A percentile compares a stretch with the other conserved stretches of the same genome.
Conservation (phyloP, 2,888 invertebrate species). For the Acronicta alni region DNA sequence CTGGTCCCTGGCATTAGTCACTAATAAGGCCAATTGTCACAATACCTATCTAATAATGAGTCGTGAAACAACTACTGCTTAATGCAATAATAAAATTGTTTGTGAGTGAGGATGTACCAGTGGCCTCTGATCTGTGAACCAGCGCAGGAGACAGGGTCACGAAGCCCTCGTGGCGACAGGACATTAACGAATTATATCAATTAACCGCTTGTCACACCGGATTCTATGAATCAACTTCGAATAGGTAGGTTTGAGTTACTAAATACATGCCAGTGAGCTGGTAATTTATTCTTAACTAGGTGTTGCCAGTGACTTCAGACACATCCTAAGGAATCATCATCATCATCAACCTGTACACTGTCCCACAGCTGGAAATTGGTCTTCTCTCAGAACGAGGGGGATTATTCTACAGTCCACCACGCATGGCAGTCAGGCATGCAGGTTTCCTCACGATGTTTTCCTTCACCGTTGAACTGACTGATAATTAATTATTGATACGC, state of each 20-base stretch:
- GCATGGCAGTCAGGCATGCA: too few species aligned
- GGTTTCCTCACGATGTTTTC: too few species aligned
- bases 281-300: too few species aligned
- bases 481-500: too few species aligned
- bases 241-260: background rate
- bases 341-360: too few species aligned
- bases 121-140: slow-evolving; percentile 73
- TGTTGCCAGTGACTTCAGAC: too few species aligned
- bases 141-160: slow-evolving; percentile 69
- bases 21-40: slow-evolving; percentile 17
- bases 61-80: slow-evolving; percentile 34
- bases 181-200: slow-evolving; percentile 72
- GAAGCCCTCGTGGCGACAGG: slow-evolving; percentile 62
- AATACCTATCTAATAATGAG: slow-evolving; percentile 25
- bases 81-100: slow-evolving; percentile 68
- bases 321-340: too few species aligned
- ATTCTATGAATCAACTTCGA: slow-evolving; percentile 43
- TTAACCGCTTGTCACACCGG: slow-evolving; percentile 64
- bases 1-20: slow-evolving; percentile 32
- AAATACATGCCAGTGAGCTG: too few species aligned
- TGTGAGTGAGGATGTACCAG: slow-evolving; percentile 73
- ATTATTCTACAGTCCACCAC: too few species aligned
- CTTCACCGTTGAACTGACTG: too few species aligned
- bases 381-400: too few species aligned
- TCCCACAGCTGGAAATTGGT: too few species aligned